Conservation (phyloP, 2,888 invertebrate genomes). For the Caradrina kadenii region DNA sequence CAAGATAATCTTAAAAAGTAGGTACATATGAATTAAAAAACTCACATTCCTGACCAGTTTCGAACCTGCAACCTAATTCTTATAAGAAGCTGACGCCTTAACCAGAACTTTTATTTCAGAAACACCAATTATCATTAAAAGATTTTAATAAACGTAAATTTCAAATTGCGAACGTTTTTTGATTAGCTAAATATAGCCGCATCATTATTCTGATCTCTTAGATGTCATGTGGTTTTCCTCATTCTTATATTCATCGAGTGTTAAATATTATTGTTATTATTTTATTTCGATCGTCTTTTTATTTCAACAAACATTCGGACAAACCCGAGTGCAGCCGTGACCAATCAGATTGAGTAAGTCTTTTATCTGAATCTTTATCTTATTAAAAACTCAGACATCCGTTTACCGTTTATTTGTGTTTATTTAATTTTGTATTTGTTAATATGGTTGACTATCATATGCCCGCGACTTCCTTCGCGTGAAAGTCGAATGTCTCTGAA, state of each 20-base stretch:
- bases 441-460: background rate
- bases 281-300: slow-evolving; percentile 21
- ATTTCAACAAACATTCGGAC: slow-evolving; percentile 16
- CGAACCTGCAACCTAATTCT: no score
- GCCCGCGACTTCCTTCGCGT: no score
- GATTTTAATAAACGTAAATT: background rate
- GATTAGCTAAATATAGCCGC: slow-evolving; percentile 1
- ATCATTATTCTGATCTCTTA: slow-evolving; percentile 9
- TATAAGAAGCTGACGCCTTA: no score
- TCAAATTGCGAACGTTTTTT: background rate
- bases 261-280: slow-evolving; percentile 14
- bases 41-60: no score
- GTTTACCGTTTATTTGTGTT: slow-evolving; percentile 1
- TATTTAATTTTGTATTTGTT: background rate
- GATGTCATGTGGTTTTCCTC: slow-evolving; percentile 24
- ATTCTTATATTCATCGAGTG: slow-evolving; percentile 9
- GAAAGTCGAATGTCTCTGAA: no score
- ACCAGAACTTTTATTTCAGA: no score
- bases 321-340: slow-evolving; percentile 12
- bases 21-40: no score
- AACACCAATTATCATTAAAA: background rate
- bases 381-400: slow-evolving; percentile 16
- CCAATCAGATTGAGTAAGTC: slow-evolving; percentile 34
- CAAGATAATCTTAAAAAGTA: no score
- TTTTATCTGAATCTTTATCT: slow-evolving; percentile 24